phyloP scores from a whole-genome alignment of 2,113 vertebrate species.

The Anarhynchus alexandrinus region DNA sequence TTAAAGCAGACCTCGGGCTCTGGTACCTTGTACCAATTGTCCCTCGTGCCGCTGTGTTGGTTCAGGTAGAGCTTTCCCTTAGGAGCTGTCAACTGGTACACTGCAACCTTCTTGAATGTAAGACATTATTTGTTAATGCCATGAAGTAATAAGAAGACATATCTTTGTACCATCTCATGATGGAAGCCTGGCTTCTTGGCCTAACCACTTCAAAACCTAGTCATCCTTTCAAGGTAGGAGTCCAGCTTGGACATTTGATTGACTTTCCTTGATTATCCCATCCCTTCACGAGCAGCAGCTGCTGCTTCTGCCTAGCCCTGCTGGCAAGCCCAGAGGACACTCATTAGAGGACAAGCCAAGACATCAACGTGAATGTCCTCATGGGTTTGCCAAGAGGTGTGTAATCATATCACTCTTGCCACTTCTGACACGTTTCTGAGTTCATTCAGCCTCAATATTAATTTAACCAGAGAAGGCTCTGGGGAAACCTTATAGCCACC shows the following conservation, averaged over 20 bases:
- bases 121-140: neutral
- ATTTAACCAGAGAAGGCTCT: neutral
- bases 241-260: neutral
- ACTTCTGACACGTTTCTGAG: neutral
- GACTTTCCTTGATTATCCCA: neutral
- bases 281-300: neutral
- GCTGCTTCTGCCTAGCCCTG: neutral
- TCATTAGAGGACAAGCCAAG: neutral
- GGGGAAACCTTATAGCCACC: neutral
- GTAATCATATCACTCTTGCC: neutral
- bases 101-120: neutral
- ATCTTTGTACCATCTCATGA: neutral
- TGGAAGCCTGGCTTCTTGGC: neutral
- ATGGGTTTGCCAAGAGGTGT: neutral
- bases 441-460: neutral
- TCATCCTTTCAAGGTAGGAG: neutral
- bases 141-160: neutral
- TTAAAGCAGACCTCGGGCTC: neutral
- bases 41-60: rapidly evolving
- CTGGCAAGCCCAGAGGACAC: neutral
- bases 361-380: neutral
- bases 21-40: neutral
- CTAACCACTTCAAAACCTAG: neutral
- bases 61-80: neutral
- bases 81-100: neutral